Base-by-base conservation (phyloP, 2,797 vertebrate genomes). In the Enoplosus armatus region DNA sequence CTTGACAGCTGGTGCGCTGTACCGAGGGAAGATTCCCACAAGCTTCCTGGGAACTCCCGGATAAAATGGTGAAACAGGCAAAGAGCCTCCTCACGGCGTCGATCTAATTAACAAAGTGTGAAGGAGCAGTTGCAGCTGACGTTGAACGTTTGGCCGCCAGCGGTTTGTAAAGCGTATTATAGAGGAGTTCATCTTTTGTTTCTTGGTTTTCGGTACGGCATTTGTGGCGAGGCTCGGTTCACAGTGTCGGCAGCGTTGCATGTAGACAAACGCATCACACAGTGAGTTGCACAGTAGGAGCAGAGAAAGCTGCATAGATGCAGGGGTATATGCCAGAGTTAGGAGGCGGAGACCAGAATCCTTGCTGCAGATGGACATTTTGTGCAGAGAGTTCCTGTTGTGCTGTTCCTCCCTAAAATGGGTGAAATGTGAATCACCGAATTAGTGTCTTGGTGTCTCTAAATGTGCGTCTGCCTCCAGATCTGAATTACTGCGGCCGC, bases 401-500 rank as follows among this genome's bases (percentile, higher is more conserved):
- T n/a, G n/a, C n/a, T n/a, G n/a, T n/a, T n/a, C n/a, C n/a, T n/a
- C n/a, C n/a, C 24, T 18, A 6, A 10, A 55, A 43, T 68, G 12
- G 1, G 5, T 33, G 24, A 41, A 43, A 29, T 50, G 48, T 43
- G n/a, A 31, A 56, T 69, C 16, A 4, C n/a, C 22, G 7, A 5
- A 16, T 59, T 31, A 8, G 3, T 26, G 12, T 51, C 16, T 31
- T 53, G 14, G 45, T 31, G 27, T 51, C 16, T 80, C 27, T 71
- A n/a, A 63, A 68, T 6, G 9, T 43, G 5, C 5, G 4, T 53
- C 24, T 59, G 56, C 43, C 53, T 74, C 20, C 89, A 98, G 98
- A 99, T 94, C 94, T 99, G 79, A 99, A 99, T 84, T 99, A 98
- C 93, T 99, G 98, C 15, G 98, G 98, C 35, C 97, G 95, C 60